phyloP scores from a whole-genome alignment of 2,113 vertebrate species.

The Gracilinanus agilis region DNA sequence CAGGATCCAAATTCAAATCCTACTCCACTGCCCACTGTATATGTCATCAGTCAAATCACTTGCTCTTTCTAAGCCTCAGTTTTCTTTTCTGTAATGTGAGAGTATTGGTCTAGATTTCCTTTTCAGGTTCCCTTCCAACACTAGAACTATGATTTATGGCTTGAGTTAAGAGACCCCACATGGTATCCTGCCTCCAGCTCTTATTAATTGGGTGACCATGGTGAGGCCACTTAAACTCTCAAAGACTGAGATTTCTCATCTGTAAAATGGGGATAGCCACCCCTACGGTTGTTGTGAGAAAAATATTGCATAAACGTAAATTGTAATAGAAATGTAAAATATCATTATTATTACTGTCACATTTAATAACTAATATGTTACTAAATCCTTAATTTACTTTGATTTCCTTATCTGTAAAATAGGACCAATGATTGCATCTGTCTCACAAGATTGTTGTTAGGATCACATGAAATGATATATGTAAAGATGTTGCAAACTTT shows the following conservation, averaged over 20 bases:
- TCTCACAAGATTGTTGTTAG: too few relatives aligned
- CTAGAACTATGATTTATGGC: neutral
- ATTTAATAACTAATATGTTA: neutral
- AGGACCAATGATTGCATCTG: too few relatives aligned
- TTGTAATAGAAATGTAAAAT: neutral
- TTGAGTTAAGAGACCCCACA: neutral
- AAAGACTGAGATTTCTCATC: neutral
- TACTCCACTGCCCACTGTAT: neutral
- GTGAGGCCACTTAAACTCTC: neutral
- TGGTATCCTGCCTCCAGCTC: neutral
- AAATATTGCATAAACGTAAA: neutral
- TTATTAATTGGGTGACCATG: too few relatives aligned
- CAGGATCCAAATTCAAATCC: neutral
- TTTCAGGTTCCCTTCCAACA: neutral
- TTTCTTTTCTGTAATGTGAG: neutral
- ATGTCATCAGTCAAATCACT: too few relatives aligned
- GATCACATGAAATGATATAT: too few relatives aligned
- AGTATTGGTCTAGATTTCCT: neutral
- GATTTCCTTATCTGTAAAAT: neutral
- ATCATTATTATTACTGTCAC: neutral
- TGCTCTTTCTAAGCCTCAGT: neutral
- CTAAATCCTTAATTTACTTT: too few relatives aligned
- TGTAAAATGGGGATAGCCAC: neutral
- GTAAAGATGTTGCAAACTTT: too few relatives aligned
- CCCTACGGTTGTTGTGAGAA: neutral